These are phyloP conservation scores for Alloscopus bannaensis DNA, from an alignment of 2,888 invertebrate genomes.

Conservation along the genomic window DNA sequence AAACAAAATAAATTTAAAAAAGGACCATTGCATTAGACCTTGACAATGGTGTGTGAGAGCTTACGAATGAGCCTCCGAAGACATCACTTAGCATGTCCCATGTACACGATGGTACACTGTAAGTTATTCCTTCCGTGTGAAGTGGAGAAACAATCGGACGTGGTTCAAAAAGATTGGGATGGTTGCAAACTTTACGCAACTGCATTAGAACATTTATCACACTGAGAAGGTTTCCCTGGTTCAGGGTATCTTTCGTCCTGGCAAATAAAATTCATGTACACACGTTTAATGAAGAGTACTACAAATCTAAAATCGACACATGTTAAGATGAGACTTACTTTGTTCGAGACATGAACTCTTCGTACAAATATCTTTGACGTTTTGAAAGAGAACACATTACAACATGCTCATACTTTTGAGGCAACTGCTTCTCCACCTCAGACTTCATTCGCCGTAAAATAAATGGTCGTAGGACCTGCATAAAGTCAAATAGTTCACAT, in stretches of 20 bases:
- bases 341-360: conserved; percentile 98
- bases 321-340: too few species aligned
- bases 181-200: conserved; percentile 97
- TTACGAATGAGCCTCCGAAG: conserved; percentile 81
- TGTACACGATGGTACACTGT: conserved; percentile 83
- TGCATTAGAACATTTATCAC: conserved; percentile 99
- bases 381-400: conserved; percentile 95
- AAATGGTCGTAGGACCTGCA: conserved; percentile 92
- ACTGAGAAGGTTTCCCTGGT: conserved; percentile 93
- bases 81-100: conserved; percentile 84
- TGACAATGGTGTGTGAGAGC: conserved; percentile 8
- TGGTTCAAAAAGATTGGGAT: conserved; percentile 98
- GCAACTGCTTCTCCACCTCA: conserved; percentile 98
- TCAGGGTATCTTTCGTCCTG: conserved; percentile 95
- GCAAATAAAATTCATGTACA: conserved; percentile 73
- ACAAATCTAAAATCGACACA: too few species aligned
- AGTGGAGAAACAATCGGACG: conserved; percentile 96
- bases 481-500: too few species aligned
- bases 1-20: neutral
- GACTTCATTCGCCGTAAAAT: conserved; percentile 92
- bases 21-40: neutral
- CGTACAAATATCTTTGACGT: conserved; percentile 96
- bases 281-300: neutral
- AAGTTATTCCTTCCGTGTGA: conserved; percentile 86
- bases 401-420: conserved; percentile 96